Conservation (phyloP, 2,888 invertebrate genomes). For the Anaspis maculata region DNA sequence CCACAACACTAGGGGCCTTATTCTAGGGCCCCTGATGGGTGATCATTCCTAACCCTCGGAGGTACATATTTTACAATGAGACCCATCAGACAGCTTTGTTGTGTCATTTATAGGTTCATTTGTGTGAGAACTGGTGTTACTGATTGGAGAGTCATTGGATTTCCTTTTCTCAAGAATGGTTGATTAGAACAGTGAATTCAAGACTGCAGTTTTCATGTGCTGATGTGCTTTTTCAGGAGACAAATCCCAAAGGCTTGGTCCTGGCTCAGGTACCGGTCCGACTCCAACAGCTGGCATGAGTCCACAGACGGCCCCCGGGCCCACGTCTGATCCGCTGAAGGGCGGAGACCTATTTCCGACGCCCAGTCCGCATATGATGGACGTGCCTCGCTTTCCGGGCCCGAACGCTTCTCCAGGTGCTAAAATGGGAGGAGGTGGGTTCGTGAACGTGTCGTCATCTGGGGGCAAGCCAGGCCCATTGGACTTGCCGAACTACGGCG, state of each 20-base stretch:
- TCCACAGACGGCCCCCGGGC: conserved; percentile 39
- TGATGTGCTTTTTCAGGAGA: conserved; percentile 33
- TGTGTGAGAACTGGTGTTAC: no score
- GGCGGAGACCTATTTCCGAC: conserved; percentile 39
- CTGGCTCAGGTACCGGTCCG: conserved; percentile 32
- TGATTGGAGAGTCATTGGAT: no score
- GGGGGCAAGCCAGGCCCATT: conserved; percentile 37
- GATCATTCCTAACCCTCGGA: no score
- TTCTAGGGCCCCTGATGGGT: no score
- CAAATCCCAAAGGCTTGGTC: conserved; percentile 32
- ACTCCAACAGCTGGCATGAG: conserved; percentile 36
- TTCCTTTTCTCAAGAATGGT: no score
- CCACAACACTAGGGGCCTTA: no score
- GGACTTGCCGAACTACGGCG: conserved; percentile 39
- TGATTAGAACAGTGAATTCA: no score
- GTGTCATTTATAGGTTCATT: no score
- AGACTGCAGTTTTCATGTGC: no score
- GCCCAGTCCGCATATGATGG: conserved; percentile 41
- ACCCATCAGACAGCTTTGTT: no score
- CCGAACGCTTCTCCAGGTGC: conserved; percentile 39
- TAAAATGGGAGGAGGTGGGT: conserved; percentile 39
- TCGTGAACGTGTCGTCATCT: conserved; percentile 41
- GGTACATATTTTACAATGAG: no score
- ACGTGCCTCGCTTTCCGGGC: conserved; percentile 46
- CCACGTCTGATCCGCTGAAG: conserved; percentile 37